Conservation (phyloP, 2,113 vertebrate genomes). For the Bombycilla garrulus region DNA sequence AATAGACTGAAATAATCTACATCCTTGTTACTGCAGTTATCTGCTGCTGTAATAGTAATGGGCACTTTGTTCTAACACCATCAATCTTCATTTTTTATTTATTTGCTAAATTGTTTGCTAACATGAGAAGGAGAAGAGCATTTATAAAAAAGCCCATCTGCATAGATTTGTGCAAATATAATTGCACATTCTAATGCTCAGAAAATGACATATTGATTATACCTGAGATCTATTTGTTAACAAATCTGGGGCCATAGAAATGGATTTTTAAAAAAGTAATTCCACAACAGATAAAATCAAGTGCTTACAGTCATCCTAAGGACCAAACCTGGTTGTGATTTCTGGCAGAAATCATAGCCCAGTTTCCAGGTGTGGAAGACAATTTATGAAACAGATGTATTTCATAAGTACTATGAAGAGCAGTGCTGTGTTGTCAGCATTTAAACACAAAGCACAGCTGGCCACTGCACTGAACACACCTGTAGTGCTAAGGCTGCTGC, state of each 20-base stretch:
- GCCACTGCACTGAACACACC: neutral
- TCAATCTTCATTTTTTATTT: conserved; percentile 45
- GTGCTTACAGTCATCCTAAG: neutral
- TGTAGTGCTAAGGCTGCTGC: neutral
- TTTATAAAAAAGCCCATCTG: neutral
- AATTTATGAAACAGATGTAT: neutral
- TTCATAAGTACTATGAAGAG: neutral
- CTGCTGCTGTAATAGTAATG: neutral
- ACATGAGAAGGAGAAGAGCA: neutral
- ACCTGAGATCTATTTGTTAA: neutral
- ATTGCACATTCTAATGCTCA: neutral
- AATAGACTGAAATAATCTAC: neutral
- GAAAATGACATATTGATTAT: neutral
- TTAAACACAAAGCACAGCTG: neutral
- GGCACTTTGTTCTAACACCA: neutral
- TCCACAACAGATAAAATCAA: neutral
- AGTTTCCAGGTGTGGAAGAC: neutral
- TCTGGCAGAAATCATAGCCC: neutral
- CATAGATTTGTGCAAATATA: neutral
- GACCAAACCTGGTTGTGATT: neutral
- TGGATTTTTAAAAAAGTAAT: neutral
- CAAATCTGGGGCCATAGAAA: neutral
- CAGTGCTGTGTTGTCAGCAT: neutral
- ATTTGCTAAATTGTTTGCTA: conserved; percentile 16
- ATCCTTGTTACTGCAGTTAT: neutral